A percentile compares a stretch with the other conserved stretches of the same genome.
Evolutionary conservation across 2,888 invertebrate species (phyloP).

Genomic region (Kuschelorhynchus macadamiae): DNA sequence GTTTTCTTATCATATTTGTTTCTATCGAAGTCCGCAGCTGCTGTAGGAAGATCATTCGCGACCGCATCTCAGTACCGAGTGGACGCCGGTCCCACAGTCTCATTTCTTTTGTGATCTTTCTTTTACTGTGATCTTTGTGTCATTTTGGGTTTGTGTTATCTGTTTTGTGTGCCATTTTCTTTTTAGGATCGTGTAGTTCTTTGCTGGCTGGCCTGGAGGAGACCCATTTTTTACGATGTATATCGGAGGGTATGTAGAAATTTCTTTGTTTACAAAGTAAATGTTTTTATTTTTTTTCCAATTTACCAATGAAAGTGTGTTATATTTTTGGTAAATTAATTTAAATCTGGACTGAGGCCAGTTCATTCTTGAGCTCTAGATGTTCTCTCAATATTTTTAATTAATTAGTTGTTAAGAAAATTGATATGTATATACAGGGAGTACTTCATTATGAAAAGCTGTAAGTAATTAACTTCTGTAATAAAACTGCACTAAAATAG

Average conservation of each 20-base stretch:
- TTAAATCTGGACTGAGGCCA: no score
- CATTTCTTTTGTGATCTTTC: slow-evolving; percentile 14
- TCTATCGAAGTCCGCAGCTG: slow-evolving; percentile 28
- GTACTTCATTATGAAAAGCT: no score
- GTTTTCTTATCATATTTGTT: slow-evolving; percentile 31
- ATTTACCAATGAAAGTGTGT: no score
- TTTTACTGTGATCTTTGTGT: slow-evolving; percentile 14
- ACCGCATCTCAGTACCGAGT: slow-evolving; percentile 3
- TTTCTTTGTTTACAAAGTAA: slow-evolving; percentile 3
- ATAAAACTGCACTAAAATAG: no score
- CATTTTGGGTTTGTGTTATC: slow-evolving; percentile 22
- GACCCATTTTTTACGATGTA: slow-evolving; percentile 32
- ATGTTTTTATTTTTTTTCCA: no score
- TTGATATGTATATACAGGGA: no score
- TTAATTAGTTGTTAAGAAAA: no score
- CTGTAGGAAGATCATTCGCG: slow-evolving; percentile 32
- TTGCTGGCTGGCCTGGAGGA: slow-evolving; percentile 45
- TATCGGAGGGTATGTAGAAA: slow-evolving; percentile 42
- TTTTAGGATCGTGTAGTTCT: slow-evolving; percentile 20
- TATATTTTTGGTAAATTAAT: no score
- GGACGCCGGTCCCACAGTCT: neutral
- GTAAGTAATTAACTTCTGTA: no score
- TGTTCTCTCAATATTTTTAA: no score
- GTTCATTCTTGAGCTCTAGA: no score
- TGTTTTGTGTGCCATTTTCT: slow-evolving; percentile 30